These are phyloP conservation scores for Diaperis boleti DNA, from an alignment of 2,888 invertebrate genomes.

Conservation along the genomic window DNA sequence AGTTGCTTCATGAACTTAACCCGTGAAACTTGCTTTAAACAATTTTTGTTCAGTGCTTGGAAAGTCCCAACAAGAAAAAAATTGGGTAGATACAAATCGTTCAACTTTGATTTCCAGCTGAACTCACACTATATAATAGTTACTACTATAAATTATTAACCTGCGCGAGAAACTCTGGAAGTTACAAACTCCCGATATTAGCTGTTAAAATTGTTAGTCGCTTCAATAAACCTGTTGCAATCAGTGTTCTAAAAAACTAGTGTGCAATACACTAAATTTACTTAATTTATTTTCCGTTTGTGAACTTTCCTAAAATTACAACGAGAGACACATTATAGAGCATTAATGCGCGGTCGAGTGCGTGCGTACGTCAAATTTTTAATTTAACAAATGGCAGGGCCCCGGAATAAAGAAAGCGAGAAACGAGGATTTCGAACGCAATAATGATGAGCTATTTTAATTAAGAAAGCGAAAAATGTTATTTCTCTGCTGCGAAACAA, in stretches of 20 bases:
- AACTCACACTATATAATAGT: too few species aligned
- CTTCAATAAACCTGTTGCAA: neutral
- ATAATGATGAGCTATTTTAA: slow-evolving; percentile 31
- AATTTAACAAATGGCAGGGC: slow-evolving; percentile 23
- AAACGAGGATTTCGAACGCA: slow-evolving; percentile 17
- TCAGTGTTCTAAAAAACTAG: neutral
- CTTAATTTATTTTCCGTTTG: too few species aligned
- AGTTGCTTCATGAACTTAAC: too few species aligned
- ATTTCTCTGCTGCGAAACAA: slow-evolving; percentile 15
- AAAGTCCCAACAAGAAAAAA: too few species aligned
- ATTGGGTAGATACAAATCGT: too few species aligned
- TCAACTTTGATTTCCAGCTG: too few species aligned
- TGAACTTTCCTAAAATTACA: too few species aligned
- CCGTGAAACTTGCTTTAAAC: too few species aligned
- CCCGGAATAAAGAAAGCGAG: slow-evolving; percentile 14
- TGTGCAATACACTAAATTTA: neutral
- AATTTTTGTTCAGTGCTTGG: too few species aligned
- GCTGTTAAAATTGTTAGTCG: neutral
- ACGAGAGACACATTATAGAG: too few species aligned
- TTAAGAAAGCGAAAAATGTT: slow-evolving; percentile 27
- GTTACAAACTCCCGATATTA: neutral
- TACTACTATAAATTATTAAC: neutral
- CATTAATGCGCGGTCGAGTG: too few species aligned
- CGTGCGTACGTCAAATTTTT: slow-evolving; percentile 19
- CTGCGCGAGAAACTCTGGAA: neutral